Evolutionary conservation across 2,113 vertebrate species (phyloP), one percentile per base, ranked within the genome.

Genomic region (Ptilonorhynchus violaceus): DNA sequence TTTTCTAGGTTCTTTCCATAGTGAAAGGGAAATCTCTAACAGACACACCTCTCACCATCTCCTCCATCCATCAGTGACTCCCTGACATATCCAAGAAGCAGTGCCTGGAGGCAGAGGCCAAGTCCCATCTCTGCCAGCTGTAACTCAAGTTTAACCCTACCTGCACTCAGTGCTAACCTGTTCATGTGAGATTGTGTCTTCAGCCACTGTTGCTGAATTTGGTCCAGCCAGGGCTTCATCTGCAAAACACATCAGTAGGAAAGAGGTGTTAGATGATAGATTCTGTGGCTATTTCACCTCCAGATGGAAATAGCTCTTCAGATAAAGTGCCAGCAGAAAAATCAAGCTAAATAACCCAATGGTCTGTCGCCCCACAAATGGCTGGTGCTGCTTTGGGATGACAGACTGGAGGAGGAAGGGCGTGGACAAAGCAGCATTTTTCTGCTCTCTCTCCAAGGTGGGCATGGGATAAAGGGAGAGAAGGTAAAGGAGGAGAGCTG

Each of bases 211-310:
- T 84, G 56, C 64, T 59, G 81, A 79, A 66, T 88, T 83, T 6
- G 2, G 58, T 70, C 41, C 64, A 88, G 60, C 37, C 39, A 59
- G 44, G 15, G 24, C 55, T 81, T 76, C 78, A 44, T 24, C 85
- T 75, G 89, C 55, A 88, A 93, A 96, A 92, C 67, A 72, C 49
- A 95, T 68, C 85, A 93, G n/a, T 22, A 58, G 83, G 49, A 85
- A 93, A 75, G 81, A 94, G 74, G 63, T 66, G 46, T 82, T 46
- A 77, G 78, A 83, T 50, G 78, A 68, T 42, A 88, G 63, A 70
- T 89, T 82, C 52, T 50, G 52, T 81, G 56, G 30, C 21, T 92
- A 44, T 89, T 91, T 87, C 24, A 49, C 64, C 69, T 91, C 69
- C 91, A 96, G 62, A 59, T 72, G 44, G 49, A 94, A 58, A 35